Evolutionary conservation across 1,140 invertebrate species (phyloP).

Genomic region (Pollicipes pollicipes): DNA sequence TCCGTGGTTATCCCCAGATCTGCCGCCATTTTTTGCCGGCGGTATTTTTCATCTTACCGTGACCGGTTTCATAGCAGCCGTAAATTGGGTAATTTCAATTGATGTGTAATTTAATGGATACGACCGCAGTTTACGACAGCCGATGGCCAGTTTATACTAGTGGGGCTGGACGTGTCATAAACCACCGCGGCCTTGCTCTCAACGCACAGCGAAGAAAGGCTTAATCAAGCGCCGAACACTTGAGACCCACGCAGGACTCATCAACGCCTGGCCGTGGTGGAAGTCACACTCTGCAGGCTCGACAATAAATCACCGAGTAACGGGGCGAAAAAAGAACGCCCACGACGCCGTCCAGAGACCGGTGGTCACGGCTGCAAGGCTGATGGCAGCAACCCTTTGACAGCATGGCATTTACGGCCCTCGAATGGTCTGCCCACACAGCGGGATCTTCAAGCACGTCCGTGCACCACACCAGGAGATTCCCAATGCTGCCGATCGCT

Average conservation of each 20-base stretch:
- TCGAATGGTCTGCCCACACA: too few relatives aligned
- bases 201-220: neutral
- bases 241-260: neutral
- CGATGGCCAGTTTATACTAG: neutral
- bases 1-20: neutral
- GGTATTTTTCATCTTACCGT: neutral
- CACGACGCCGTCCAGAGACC: too few relatives aligned
- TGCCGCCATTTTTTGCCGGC: neutral
- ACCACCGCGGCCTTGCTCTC: neutral
- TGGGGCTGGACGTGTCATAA: neutral
- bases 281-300: neutral
- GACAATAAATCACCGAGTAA: too few relatives aligned
- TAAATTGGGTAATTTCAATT: conserved; percentile 2
- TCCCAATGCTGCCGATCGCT: too few relatives aligned
- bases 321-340: too few relatives aligned
- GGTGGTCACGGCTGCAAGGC: too few relatives aligned
- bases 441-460: too few relatives aligned
- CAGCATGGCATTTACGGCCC: too few relatives aligned
- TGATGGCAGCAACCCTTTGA: too few relatives aligned
- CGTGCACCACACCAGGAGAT: too few relatives aligned
- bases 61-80: neutral
- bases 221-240: neutral
- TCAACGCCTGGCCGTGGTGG: neutral
- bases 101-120: conserved; percentile 2
- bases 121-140: neutral